Evolutionary conservation across 2,797 vertebrate species (phyloP).

Genomic region (Darevskia nairensis): DNA sequence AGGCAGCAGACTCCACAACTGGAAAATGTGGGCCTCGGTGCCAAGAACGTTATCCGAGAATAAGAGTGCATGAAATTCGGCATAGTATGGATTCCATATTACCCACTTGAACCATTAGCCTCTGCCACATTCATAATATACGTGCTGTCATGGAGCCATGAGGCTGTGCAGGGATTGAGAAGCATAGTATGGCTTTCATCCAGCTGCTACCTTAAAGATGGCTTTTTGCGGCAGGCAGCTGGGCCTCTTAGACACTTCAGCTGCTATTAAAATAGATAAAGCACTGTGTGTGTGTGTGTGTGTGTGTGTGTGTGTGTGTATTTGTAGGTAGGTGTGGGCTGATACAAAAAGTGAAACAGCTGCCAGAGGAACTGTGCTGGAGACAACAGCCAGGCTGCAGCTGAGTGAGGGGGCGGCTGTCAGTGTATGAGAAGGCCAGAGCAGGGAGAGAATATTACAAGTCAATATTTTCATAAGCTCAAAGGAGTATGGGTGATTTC

Average conservation of each 20-base stretch:
- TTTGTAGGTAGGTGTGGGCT: not conserved
- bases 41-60: conserved; percentile 40
- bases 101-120: conserved; percentile 13
- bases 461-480: not conserved
- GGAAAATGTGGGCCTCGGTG: conserved; percentile 47
- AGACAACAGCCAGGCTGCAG: conserved; percentile 28
- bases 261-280: conserved; percentile 30
- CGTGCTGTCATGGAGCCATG: conserved; percentile 13
- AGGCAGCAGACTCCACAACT: conserved; percentile 18
- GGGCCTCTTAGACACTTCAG: not conserved
- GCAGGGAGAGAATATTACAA: not conserved
- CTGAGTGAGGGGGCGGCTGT: conserved; percentile 7
- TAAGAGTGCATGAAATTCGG: conserved; percentile 43
- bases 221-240: conserved; percentile 39
- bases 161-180: not conserved
- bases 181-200: not conserved
- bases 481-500: not conserved
- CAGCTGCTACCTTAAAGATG: conserved; percentile 17
- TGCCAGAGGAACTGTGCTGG: conserved; percentile 38
- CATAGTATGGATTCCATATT: conserved; percentile 42
- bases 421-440: conserved; percentile 4
- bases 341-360: conserved; percentile 20
- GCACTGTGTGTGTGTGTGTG: not conserved
- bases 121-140: conserved; percentile 26
- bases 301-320: too few species aligned